Evolutionary conservation across 2,797 vertebrate species (phyloP).

Genomic region (Lagorchestes hirsutus): DNA sequence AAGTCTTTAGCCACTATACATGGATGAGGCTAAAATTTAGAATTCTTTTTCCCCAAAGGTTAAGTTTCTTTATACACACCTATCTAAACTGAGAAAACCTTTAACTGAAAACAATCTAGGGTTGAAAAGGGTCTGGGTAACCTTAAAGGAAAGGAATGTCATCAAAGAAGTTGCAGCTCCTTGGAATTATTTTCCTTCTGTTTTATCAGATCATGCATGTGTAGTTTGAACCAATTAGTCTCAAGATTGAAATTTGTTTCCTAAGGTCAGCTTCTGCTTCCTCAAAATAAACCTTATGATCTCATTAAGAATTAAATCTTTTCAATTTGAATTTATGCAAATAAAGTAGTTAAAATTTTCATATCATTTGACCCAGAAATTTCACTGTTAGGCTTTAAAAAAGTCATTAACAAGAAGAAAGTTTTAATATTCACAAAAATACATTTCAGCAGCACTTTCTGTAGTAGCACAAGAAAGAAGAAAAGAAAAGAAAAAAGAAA

Average conservation of each 20-base stretch:
- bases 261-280: background rate
- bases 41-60: too few relatives aligned
- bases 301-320: background rate
- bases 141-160: background rate
- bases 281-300: background rate
- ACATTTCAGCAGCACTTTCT: background rate
- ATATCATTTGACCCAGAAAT: background rate
- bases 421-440: background rate
- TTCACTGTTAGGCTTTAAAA: background rate
- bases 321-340: background rate
- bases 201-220: background rate
- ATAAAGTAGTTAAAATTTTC: background rate
- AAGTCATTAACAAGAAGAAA: background rate
- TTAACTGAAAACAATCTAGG: too few relatives aligned
- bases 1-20: background rate
- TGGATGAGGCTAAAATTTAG: too few relatives aligned
- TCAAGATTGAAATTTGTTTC: background rate
- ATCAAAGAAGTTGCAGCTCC: background rate
- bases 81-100: too few relatives aligned
- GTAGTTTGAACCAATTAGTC: background rate
- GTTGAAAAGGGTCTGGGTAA: background rate
- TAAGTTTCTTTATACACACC: too few relatives aligned
- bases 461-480: too few relatives aligned
- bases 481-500: background rate
- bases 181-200: background rate